These are phyloP conservation scores for Syngnathus floridae DNA, from an alignment of 2,113 vertebrate genomes.

Conservation along the genomic window DNA sequence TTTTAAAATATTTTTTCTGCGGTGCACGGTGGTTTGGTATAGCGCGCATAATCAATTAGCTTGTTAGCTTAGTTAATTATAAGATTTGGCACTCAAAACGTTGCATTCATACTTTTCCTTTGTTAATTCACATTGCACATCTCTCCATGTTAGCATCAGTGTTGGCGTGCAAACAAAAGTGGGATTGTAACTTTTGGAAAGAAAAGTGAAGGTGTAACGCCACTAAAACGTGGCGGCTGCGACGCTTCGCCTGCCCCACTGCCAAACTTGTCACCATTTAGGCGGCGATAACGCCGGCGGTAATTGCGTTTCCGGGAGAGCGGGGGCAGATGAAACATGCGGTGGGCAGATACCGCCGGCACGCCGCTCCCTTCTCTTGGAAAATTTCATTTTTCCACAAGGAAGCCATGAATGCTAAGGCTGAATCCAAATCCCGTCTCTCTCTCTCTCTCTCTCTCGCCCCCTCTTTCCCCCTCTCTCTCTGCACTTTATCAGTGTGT, in stretches of 20 bases:
- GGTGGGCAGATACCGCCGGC: conserved; percentile 81
- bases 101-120: not conserved
- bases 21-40: not conserved
- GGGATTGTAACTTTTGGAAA: not conserved
- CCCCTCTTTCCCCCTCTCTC: not conserved
- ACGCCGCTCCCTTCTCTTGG: conserved; percentile 83
- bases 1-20: not conserved
- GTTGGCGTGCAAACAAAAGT: not conserved
- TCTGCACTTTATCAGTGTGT: conserved; percentile 82
- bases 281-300: conserved; percentile 76
- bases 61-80: not conserved
- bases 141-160: not conserved
- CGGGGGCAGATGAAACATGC: conserved; percentile 83
- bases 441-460: not conserved
- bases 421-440: conserved; percentile 85
- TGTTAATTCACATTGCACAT: not conserved
- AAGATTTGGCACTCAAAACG: not conserved
- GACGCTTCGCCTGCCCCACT: conserved; percentile 61
- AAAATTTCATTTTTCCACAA: conserved; percentile 89
- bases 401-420: conserved; percentile 86
- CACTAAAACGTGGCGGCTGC: conserved; percentile 51
- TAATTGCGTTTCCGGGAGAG: conserved; percentile 86
- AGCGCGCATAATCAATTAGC: not conserved
- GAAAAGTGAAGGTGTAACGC: conserved; percentile 28
- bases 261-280: conserved; percentile 73